phyloP scores from a whole-genome alignment of 2,113 vertebrate genomes.

The Dasypus novemcinctus region DNA sequence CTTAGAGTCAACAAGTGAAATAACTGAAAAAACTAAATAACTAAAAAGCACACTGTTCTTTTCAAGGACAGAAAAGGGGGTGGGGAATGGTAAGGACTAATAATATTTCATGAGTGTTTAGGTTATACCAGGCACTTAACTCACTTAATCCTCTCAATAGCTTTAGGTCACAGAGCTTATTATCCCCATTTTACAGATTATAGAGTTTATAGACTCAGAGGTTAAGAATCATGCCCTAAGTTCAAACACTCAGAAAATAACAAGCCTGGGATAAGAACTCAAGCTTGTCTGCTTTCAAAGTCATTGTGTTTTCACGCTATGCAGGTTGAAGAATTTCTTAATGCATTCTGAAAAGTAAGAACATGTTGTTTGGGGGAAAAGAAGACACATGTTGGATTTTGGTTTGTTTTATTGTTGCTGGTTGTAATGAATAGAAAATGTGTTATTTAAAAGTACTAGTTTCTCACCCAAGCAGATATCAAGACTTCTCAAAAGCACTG shows the following conservation, averaged over 20 bases:
- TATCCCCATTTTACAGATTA: conserved; percentile 79
- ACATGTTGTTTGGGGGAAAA: too few species aligned
- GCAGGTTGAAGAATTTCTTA: conserved; percentile 28
- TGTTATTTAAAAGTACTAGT: not conserved
- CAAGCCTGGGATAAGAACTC: conserved; percentile 49
- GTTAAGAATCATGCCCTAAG: conserved; percentile 58
- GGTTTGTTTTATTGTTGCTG: not conserved
- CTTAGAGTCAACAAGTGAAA: conserved; percentile 27
- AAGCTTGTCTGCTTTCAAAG: conserved; percentile 55
- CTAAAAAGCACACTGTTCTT: not conserved
- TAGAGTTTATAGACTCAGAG: conserved; percentile 48
- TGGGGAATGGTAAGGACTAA: conserved; percentile 31
- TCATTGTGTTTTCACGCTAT: not conserved
- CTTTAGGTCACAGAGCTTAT: conserved; percentile 58
- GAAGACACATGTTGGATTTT: too few species aligned
- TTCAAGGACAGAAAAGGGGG: conserved; percentile 47
- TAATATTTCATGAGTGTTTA: conserved; percentile 57
- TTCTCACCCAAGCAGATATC: not conserved
- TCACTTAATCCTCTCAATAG: conserved; percentile 72
- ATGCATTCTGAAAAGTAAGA: not conserved
- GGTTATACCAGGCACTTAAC: conserved; percentile 46
- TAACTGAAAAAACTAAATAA: too few species aligned
- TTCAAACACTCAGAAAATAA: conserved; percentile 63
- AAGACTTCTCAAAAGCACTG: not conserved
- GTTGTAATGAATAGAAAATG: not conserved